phyloP scores from a whole-genome alignment of 92 coral and sea anemone species.

The Porites evermanni region DNA sequence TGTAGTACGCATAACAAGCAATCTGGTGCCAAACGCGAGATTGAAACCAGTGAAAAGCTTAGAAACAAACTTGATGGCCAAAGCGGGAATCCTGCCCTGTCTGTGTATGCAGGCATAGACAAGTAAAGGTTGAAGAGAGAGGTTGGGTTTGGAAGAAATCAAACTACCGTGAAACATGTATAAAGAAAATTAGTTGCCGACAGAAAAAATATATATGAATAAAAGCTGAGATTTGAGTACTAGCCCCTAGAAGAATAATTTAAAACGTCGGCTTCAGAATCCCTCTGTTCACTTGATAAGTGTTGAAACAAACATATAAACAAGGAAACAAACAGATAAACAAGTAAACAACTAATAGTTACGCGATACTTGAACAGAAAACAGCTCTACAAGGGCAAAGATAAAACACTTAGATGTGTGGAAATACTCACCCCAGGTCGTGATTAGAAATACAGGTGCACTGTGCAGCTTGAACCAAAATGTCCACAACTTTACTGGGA shows the following conservation, averaged over 20 bases:
- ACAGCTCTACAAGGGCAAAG: not conserved
- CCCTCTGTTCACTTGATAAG: too few relatives aligned
- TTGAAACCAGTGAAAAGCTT: not conserved
- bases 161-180: too few relatives aligned
- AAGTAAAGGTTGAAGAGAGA: too few relatives aligned
- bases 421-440: slow-evolving; percentile 78
- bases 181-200: too few relatives aligned
- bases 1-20: not conserved
- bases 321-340: not conserved
- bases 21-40: not conserved
- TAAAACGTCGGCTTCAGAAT: not conserved
- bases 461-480: slow-evolving; percentile 75
- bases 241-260: not conserved
- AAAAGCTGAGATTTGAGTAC: too few relatives aligned
- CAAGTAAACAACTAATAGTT: not conserved
- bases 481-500: slow-evolving; percentile 50
- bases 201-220: too few relatives aligned
- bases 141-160: too few relatives aligned
- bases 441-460: slow-evolving; percentile 83
- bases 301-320: not conserved
- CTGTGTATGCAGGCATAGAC: too few relatives aligned
- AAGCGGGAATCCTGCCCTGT: not conserved
- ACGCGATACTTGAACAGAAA: not conserved
- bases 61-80: not conserved
- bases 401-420: not conserved